Percentiles rank a stretch among this genome's conserved stretches.
These are phyloP conservation scores for Ciconia boyciana DNA, from an alignment of 2,113 vertebrate genomes.

Conservation along the genomic window DNA sequence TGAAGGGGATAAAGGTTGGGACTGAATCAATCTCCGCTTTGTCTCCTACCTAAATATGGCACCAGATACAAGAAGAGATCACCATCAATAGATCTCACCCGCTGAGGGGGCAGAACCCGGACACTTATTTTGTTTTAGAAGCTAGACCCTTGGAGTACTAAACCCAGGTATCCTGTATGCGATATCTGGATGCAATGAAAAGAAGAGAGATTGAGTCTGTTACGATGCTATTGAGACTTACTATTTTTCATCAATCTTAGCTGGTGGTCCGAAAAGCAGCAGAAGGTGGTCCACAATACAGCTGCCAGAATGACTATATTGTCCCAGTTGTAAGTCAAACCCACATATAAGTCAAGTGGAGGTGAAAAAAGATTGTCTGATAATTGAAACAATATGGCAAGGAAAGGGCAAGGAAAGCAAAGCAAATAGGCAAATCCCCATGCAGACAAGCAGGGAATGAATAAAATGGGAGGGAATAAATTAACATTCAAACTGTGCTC, in stretches of 20 bases:
- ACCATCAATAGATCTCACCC: neutral
- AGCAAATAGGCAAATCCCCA: constrained; percentile 2
- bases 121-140: neutral
- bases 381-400: constrained; percentile 40
- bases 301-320: neutral
- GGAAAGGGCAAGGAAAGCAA: constrained; percentile 1
- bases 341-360: neutral
- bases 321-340: neutral
- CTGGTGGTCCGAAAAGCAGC: constrained; percentile 40
- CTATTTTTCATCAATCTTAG: neutral
- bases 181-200: neutral
- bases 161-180: neutral
- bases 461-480: neutral
- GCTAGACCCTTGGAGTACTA: neutral
- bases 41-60: constrained; percentile 40
- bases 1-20: constrained; percentile 41
- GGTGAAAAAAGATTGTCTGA: constrained; percentile 9
- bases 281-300: neutral
- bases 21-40: constrained; percentile 76
- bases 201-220: neutral
- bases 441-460: neutral
- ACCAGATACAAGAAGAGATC: constrained; percentile 2
- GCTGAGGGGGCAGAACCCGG: constrained; percentile 1
- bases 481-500: neutral
- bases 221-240: neutral